A percentile compares a stretch with the other conserved stretches of the same genome.
These are phyloP conservation scores for Athrips mouffetella DNA, from an alignment of 2,888 invertebrate species.

Conservation along the genomic window DNA sequence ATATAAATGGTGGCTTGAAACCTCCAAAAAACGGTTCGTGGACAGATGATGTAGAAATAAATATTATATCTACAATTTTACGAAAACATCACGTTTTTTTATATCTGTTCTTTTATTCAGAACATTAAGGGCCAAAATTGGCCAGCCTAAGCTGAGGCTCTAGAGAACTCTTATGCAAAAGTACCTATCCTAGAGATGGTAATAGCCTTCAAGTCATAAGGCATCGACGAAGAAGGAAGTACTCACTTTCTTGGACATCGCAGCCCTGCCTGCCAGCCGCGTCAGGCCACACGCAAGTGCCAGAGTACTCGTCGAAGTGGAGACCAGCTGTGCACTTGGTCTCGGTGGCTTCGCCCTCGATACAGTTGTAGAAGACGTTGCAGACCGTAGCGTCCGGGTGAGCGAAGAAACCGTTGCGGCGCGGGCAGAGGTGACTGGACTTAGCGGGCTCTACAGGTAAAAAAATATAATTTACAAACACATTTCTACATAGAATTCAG, in stretches of 20 bases:
- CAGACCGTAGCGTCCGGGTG: constrained; percentile 90
- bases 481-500: too few relatives aligned
- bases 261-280: constrained; percentile 87
- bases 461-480: neutral
- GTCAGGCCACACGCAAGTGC: constrained; percentile 94
- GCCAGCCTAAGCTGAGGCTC: too few relatives aligned
- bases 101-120: too few relatives aligned
- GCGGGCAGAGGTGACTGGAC: constrained; percentile 84
- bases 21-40: too few relatives aligned
- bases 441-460: constrained; percentile 84
- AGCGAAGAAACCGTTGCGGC: constrained; percentile 93
- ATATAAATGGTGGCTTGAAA: too few relatives aligned
- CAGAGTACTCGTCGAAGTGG: constrained; percentile 92
- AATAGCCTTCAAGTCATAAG: too few relatives aligned
- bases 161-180: too few relatives aligned
- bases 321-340: constrained; percentile 92
- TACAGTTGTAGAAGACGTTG: constrained; percentile 93
- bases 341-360: constrained; percentile 88
- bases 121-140: too few relatives aligned
- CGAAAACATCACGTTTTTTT: too few relatives aligned
- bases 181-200: too few relatives aligned
- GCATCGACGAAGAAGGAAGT: neutral
- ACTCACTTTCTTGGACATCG: constrained; percentile 76
- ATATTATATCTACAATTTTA: too few relatives aligned
- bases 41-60: too few relatives aligned